These are phyloP conservation scores for Heteromurus nitidus DNA, from an alignment of 2,888 invertebrate species.

Conservation along the genomic window DNA sequence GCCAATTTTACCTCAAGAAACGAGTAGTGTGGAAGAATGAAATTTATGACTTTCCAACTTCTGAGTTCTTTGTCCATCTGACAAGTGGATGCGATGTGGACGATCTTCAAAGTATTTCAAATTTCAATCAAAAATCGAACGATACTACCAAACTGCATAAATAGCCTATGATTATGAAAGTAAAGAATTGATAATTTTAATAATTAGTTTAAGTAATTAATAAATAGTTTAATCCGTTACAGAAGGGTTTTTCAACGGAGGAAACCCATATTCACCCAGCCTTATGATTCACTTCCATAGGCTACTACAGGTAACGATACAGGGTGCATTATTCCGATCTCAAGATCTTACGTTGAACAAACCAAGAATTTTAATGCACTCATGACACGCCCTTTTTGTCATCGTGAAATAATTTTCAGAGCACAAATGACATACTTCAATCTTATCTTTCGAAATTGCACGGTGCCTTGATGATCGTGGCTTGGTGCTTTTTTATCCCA, in stretches of 20 bases:
- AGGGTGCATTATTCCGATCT: too few relatives aligned
- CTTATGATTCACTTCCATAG: neutral
- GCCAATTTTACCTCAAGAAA: constrained; percentile 28
- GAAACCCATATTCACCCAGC: neutral
- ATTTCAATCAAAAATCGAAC: too few relatives aligned
- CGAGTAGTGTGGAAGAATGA: neutral
- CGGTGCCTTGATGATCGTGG: constrained; percentile 30
- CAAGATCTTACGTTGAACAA: too few relatives aligned
- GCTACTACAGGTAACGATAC: neutral
- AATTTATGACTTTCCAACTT: constrained; percentile 14
- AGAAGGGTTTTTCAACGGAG: constrained; percentile 14
- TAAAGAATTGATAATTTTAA: too few relatives aligned
- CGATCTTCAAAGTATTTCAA: constrained; percentile 12
- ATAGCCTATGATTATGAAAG: too few relatives aligned
- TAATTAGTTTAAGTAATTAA: too few relatives aligned
- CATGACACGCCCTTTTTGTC: too few relatives aligned
- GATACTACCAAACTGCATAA: too few relatives aligned
- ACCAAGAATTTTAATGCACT: too few relatives aligned
- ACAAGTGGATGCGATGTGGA: constrained; percentile 39
- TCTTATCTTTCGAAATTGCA: constrained; percentile 46
- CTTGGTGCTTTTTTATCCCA: constrained; percentile 32
- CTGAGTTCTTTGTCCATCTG: constrained; percentile 7
- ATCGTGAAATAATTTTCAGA: neutral
- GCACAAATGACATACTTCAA: neutral
- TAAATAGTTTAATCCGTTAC: neutral